These are phyloP conservation scores for Boloria selene DNA, from an alignment of 2,888 invertebrate species.

Conservation along the genomic window DNA sequence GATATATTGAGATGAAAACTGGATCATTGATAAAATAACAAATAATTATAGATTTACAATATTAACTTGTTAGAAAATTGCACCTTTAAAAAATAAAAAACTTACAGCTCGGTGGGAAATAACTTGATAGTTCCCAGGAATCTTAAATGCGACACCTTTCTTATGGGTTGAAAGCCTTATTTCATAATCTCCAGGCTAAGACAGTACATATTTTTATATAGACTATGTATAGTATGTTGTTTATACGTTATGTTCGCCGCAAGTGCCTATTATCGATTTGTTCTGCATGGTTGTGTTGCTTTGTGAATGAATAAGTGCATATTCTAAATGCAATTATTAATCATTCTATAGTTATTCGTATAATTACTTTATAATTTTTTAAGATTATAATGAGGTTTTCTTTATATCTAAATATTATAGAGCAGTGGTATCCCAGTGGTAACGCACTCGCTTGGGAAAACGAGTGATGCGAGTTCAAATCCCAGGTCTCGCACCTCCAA, in stretches of 20 bases:
- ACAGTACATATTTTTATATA: constrained; percentile 6
- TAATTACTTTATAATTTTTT: not conserved
- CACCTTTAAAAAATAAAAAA: no score
- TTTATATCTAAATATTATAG: no score
- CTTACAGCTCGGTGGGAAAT: not conserved
- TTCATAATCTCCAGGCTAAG: not conserved
- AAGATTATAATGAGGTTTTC: not conserved
- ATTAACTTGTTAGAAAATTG: no score
- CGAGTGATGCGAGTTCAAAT: no score
- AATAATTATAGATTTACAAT: no score
- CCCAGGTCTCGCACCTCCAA: no score
- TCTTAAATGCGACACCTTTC: not conserved
- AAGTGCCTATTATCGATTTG: constrained; percentile 70
- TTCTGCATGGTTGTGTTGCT: constrained; percentile 48
- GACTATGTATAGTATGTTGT: constrained; percentile 16
- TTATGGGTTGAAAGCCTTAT: not conserved
- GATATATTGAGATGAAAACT: no score
- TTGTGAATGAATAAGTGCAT: constrained; percentile 29
- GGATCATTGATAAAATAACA: no score
- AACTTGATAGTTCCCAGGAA: not conserved
- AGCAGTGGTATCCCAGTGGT: no score
- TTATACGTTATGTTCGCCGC: constrained; percentile 45
- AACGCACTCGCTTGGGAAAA: no score
- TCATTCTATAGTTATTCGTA: not conserved
- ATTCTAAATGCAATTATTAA: constrained; percentile 28